Evolutionary conservation across 2,797 vertebrate genomes (phyloP).

Genomic region (Artibeus lituratus): DNA sequence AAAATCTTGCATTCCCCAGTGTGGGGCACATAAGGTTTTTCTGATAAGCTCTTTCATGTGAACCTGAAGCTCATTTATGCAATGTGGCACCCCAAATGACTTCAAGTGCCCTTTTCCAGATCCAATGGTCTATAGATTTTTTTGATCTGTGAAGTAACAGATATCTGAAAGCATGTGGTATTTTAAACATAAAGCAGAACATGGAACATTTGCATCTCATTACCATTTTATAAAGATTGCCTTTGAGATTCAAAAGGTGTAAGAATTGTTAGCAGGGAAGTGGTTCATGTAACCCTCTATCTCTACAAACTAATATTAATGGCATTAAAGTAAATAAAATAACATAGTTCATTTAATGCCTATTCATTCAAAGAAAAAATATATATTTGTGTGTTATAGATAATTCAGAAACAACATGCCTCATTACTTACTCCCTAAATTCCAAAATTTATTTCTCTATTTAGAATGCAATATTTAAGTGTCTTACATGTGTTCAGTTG

Average conservation of each 20-base stretch:
- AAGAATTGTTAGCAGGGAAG: background rate
- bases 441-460: background rate
- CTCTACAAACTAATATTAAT: constrained; percentile 12
- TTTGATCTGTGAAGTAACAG: constrained; percentile 40
- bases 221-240: constrained; percentile 55
- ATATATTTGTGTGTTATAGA: background rate
- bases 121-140: background rate
- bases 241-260: constrained; percentile 54
- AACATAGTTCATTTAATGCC: background rate
- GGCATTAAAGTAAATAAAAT: constrained; percentile 25
- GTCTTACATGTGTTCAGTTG: background rate
- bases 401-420: background rate
- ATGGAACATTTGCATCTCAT: constrained; percentile 40
- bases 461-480: background rate
- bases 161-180: background rate
- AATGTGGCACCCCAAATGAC: background rate
- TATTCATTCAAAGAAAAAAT: background rate
- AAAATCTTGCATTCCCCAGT: background rate
- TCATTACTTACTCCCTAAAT: background rate
- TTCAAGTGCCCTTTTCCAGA: constrained; percentile 7
- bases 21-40: background rate
- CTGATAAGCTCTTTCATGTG: constrained; percentile 53
- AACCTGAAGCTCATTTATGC: constrained; percentile 65
- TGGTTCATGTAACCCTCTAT: background rate
- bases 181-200: constrained; percentile 61